Evolutionary conservation across 2,797 vertebrate species (phyloP), one percentile per base, ranked within the genome.

Genomic region (Tinamus major): DNA sequence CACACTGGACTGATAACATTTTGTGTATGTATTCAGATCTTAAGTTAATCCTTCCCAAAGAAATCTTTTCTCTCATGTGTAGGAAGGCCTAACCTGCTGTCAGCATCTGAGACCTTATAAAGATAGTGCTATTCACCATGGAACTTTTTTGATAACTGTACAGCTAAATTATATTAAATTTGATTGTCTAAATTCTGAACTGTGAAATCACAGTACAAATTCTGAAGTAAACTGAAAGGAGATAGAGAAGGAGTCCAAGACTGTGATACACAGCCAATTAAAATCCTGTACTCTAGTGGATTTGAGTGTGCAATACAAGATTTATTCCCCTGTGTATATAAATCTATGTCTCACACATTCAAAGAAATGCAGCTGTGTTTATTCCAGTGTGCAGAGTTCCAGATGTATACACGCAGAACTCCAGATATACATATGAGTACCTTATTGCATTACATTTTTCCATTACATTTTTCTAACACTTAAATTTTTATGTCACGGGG

Each of bases 321-420:
- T 90, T 95, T 96, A 95, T 93, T 96, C 94, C 90, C 93, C 92
- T 81, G 85, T 83, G 92, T 94, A 95, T 90, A 97, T 97, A 97
- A 96, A 96, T 94, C 46, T 63, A 89, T 89, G 93, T 92, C 97
- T 96, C 95, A 95, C 89, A 97, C 96, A 88, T 95, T 97, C 93
- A 97, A 95, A 96, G 96, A 98, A 97, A 97, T 97, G 96, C 97
- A 98, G 97, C 97, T 98, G 98, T 97, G 96, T 97, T 97, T 98
- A 97, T 97, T 94, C 95, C 95, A 96, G 72, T 92, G 69, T 95
- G 89, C 62, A 86, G 85, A 75, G 67, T 82, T 97, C 96, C 95
- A 96, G 89, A 96, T 95, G 95, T 85, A 75, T 85, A 94, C 90
- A 92, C 77, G 87, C 89, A 93, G 48, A 91, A 88, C 16, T 84